Evolutionary conservation across 2,113 vertebrate genomes (phyloP).

Genomic region (Xyliphius kryptos): DNA sequence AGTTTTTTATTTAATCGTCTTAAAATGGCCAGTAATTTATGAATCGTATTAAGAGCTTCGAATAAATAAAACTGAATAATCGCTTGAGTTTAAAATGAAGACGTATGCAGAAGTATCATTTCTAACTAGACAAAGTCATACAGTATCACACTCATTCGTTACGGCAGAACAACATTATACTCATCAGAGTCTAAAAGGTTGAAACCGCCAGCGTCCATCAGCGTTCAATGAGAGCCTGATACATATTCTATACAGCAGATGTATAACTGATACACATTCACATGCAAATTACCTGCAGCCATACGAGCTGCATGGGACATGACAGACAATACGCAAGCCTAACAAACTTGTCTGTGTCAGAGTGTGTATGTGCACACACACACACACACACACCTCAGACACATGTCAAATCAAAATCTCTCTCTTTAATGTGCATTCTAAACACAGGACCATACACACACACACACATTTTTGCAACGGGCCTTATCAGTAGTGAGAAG

Average conservation of each 20-base stretch:
- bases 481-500: constrained; percentile 34
- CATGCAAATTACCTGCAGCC: constrained; percentile 41
- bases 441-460: constrained; percentile 28
- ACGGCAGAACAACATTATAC: too few relatives aligned
- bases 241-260: constrained; percentile 45
- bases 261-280: constrained; percentile 43
- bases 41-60: too few relatives aligned
- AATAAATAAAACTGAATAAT: too few relatives aligned
- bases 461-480: constrained; percentile 20
- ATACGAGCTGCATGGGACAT: constrained; percentile 41
- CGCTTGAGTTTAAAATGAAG: too few relatives aligned
- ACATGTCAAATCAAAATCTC: constrained; percentile 37
- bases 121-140: too few relatives aligned
- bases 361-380: constrained; percentile 9
- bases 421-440: constrained; percentile 36
- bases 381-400: constrained; percentile 15
- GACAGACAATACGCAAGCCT: constrained; percentile 37
- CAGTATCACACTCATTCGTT: too few relatives aligned
- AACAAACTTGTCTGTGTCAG: constrained; percentile 37
- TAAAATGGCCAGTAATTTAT: too few relatives aligned
- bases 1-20: too few relatives aligned
- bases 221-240: constrained; percentile 36
- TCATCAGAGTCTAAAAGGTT: too few relatives aligned
- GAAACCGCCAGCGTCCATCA: constrained; percentile 33
- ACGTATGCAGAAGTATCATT: too few relatives aligned